Conservation (phyloP, 2,113 vertebrate species). For the Butorides virescens region DNA sequence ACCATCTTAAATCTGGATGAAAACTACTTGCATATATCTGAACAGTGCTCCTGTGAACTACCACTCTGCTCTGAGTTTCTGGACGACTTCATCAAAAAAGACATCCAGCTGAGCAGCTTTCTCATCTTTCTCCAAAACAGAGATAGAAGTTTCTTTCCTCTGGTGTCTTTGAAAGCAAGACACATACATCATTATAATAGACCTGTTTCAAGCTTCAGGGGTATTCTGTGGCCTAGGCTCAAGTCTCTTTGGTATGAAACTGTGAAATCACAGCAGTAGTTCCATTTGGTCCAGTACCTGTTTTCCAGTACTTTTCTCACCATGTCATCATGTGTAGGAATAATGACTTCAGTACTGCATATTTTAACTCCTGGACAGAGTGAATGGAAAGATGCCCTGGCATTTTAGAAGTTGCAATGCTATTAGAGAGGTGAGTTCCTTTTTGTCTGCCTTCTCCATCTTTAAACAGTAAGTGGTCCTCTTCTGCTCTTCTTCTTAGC, state of each 20-base stretch:
- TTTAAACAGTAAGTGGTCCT: background rate
- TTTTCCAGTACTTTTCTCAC: background rate
- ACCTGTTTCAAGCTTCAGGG: background rate
- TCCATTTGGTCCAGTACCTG: background rate
- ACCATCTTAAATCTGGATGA: background rate
- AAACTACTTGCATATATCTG: background rate
- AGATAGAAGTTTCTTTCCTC: slow-evolving; percentile 3
- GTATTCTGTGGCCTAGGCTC: background rate
- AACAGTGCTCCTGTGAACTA: background rate
- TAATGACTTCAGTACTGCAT: background rate
- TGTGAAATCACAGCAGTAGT: slow-evolving; percentile 2
- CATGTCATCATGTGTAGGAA: background rate
- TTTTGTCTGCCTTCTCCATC: background rate
- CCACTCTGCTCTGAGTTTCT: background rate
- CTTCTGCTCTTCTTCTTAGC: background rate
- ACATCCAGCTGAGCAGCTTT: background rate
- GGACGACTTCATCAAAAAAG: slow-evolving; percentile 19
- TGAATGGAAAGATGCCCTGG: background rate
- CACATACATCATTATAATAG: background rate
- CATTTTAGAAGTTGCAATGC: background rate
- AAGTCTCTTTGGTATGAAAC: background rate
- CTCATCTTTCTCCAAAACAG: slow-evolving; percentile 8
- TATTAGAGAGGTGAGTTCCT: background rate
- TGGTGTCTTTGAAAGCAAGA: slow-evolving; percentile 19
- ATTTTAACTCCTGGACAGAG: background rate